Conservation (phyloP, 2,797 vertebrate species). For the Paramormyrops hopkinsi region DNA sequence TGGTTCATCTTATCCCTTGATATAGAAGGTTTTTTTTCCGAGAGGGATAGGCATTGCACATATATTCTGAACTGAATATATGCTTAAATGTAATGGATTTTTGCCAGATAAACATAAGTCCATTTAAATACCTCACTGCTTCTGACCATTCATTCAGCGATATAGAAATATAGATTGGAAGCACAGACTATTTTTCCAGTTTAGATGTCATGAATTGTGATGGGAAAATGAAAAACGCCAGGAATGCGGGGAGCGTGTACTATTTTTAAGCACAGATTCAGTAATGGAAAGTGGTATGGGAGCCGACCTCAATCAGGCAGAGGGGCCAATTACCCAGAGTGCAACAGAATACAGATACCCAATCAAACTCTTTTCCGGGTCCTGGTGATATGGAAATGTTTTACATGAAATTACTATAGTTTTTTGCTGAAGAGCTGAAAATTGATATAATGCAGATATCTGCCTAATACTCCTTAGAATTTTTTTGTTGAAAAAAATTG, state of each 20-base stretch:
- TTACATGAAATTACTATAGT: background rate
- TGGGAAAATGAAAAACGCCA: background rate
- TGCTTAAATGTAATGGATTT: background rate
- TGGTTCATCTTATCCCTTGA: background rate
- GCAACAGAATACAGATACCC: background rate
- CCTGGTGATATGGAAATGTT: background rate
- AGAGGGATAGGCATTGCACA: background rate
- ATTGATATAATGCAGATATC: background rate
- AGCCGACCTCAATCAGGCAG: conserved; percentile 2
- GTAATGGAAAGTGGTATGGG: background rate
- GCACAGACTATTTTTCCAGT: background rate
- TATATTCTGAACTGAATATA: background rate
- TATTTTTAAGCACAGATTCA: background rate
- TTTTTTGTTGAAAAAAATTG: background rate
- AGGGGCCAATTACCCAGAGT: background rate
- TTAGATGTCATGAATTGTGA: background rate
- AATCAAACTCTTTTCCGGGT: background rate
- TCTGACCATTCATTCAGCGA: background rate
- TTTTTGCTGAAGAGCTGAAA: background rate
- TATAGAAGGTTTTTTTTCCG: background rate
- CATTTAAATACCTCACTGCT: background rate
- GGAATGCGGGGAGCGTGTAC: background rate
- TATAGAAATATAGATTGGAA: background rate
- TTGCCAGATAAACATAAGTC: background rate
- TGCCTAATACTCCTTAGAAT: background rate